phyloP scores from a whole-genome alignment of 2,888 invertebrate genomes.

The Cataglyphis altisquamis region DNA sequence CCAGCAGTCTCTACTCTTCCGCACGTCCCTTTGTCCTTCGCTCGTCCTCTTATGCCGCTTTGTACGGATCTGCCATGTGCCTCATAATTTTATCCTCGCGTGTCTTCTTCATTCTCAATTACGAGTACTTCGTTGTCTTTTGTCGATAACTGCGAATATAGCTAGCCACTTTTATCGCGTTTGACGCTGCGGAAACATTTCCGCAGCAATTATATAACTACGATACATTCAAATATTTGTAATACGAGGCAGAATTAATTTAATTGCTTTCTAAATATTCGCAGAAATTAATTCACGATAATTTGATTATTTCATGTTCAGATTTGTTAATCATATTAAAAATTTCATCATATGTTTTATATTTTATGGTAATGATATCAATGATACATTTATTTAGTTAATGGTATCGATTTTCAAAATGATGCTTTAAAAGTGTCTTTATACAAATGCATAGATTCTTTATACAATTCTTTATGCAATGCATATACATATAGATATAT shows the following conservation, averaged over 20 bases:
- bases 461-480: background rate
- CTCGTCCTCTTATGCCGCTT: conserved; percentile 59
- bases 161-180: conserved; percentile 30
- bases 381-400: conserved; percentile 12
- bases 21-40: conserved; percentile 58
- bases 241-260: conserved; percentile 46
- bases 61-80: conserved; percentile 41
- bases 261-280: conserved; percentile 37
- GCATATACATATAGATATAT: background rate
- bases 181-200: conserved; percentile 35
- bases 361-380: conserved; percentile 14
- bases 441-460: background rate
- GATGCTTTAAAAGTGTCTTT: conserved; percentile 3
- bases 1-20: conserved; percentile 72
- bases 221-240: conserved; percentile 36
- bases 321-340: conserved; percentile 18
- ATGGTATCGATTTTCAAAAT: conserved; percentile 21
- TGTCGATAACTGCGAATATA: conserved; percentile 22
- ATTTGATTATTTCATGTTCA: conserved; percentile 40
- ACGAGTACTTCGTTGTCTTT: conserved; percentile 47
- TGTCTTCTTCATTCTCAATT: conserved; percentile 59
- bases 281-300: conserved; percentile 34
- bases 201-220: conserved; percentile 38
- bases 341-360: conserved; percentile 21
- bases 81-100: conserved; percentile 61